These are phyloP conservation scores for Orchesella cincta DNA, from an alignment of 1,140 invertebrate genomes.

Conservation along the genomic window DNA sequence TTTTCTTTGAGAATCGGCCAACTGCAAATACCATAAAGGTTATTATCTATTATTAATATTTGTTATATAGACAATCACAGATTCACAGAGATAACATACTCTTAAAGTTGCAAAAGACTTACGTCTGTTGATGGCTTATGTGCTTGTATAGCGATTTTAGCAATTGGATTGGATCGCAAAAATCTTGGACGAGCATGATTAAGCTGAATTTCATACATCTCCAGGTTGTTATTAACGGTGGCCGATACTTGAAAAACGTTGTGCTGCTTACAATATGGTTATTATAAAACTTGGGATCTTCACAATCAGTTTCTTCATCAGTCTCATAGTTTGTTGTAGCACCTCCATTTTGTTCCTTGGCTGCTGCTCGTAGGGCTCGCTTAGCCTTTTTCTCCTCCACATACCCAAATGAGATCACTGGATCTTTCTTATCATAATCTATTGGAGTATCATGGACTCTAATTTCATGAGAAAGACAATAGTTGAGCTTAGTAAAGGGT, in stretches of 20 bases:
- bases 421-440: neutral
- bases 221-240: neutral
- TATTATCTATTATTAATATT: neutral
- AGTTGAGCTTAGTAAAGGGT: neutral
- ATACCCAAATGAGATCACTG: neutral
- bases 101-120: neutral
- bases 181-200: neutral
- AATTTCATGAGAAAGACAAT: conserved; percentile 13
- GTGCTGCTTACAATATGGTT: neutral
- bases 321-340: neutral
- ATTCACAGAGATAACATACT: neutral
- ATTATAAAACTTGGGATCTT: conserved; percentile 9
- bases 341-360: neutral
- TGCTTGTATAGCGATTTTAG: neutral
- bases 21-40: neutral
- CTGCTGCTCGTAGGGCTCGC: too few species aligned
- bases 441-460: neutral
- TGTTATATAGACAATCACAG: too few species aligned
- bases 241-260: neutral
- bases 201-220: neutral
- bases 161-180: neutral
- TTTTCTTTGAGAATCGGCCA: neutral
- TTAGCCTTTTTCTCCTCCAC: neutral
- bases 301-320: neutral
- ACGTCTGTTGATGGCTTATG: neutral